A percentile compares a stretch with the other conserved stretches of the same genome.
Evolutionary conservation across 2,797 vertebrate species (phyloP).

Genomic region (Lithobates pipiens): DNA sequence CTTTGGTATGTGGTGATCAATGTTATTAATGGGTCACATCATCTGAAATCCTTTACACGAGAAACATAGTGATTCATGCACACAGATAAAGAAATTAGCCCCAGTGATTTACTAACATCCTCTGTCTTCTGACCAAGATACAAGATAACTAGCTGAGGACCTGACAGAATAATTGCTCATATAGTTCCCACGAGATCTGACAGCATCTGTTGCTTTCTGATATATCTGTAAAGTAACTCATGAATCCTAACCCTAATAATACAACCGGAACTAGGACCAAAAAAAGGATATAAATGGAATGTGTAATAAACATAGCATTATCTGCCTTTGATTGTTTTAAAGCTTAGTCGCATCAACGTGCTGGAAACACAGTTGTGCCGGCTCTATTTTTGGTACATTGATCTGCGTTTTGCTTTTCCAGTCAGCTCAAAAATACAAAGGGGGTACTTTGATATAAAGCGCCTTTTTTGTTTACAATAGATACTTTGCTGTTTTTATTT

Average conservation of each 20-base stretch:
- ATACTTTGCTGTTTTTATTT: no score
- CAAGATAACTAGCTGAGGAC: constrained; percentile 8
- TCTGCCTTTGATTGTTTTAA: neutral
- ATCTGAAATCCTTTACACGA: constrained; percentile 19
- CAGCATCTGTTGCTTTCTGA: neutral
- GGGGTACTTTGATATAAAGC: no score
- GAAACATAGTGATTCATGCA: constrained; percentile 29
- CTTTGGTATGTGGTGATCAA: constrained; percentile 34
- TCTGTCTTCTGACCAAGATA: constrained; percentile 8
- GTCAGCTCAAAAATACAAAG: no score
- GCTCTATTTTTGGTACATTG: no score
- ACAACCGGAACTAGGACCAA: no score
- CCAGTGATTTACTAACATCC: constrained; percentile 4
- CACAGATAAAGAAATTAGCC: constrained; percentile 35
- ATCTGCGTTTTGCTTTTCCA: no score
- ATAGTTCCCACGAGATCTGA: neutral
- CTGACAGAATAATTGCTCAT: neutral
- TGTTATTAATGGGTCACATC: constrained; percentile 55
- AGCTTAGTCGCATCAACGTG: no score
- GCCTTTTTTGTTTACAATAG: no score
- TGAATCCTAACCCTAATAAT: neutral
- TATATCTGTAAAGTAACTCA: neutral
- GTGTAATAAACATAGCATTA: neutral
- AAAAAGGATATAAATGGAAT: neutral
- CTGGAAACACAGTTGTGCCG: no score